A percentile compares a stretch with the other conserved stretches of the same genome.
Evolutionary conservation across 2,113 vertebrate species (phyloP).

Genomic region (Sinocyclocheilus grahami): DNA sequence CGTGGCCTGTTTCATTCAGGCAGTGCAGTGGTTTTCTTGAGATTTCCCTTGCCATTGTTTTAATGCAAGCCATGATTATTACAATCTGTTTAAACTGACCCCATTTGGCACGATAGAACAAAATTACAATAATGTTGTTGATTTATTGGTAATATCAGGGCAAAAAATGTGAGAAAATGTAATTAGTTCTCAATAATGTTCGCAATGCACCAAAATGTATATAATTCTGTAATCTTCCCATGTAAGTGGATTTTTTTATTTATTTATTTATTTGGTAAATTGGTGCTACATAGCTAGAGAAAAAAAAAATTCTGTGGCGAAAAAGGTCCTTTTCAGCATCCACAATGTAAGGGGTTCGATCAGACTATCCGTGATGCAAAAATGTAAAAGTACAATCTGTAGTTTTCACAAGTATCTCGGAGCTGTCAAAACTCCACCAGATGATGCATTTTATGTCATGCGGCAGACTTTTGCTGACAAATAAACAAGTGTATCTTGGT

Average conservation of each 20-base stretch:
- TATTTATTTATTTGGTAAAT: too few species aligned
- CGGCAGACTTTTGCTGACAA: too few species aligned
- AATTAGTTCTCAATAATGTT: not conserved
- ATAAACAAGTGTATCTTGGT: too few species aligned
- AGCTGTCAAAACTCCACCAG: too few species aligned
- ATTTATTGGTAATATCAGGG: not conserved
- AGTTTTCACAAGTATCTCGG: too few species aligned
- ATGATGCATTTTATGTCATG: too few species aligned
- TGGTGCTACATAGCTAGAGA: too few species aligned
- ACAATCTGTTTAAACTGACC: not conserved
- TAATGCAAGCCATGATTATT: not conserved
- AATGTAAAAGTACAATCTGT: too few species aligned
- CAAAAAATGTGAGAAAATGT: not conserved
- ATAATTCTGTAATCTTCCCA: not conserved
- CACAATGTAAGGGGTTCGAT: too few species aligned
- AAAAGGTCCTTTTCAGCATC: too few species aligned
- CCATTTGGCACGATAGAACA: not conserved
- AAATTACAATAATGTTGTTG: not conserved
- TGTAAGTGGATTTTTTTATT: not conserved
- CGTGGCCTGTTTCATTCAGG: slow-evolving; percentile 17
- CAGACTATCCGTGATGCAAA: too few species aligned
- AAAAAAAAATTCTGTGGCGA: too few species aligned
- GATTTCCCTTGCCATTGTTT: slow-evolving; percentile 9
- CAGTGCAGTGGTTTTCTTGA: not conserved
- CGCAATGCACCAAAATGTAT: not conserved